A percentile compares a stretch with the other conserved stretches of the same genome.
These are phyloP conservation scores for Psephotus haematonotus DNA, from an alignment of 2,113 vertebrate species.

Conservation along the genomic window DNA sequence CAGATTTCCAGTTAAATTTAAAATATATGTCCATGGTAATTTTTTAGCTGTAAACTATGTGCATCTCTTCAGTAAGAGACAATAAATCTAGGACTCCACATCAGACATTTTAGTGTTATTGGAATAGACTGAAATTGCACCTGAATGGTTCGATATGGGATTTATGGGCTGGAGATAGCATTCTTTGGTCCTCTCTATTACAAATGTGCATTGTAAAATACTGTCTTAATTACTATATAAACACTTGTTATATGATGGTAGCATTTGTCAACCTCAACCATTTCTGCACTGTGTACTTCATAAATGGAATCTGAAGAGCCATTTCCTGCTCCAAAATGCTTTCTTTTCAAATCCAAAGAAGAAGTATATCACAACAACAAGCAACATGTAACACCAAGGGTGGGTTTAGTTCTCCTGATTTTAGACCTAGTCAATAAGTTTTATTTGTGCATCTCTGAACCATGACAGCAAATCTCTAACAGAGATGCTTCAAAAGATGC, in stretches of 20 bases:
- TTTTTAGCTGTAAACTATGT: background rate
- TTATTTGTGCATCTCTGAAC: background rate
- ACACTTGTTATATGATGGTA: background rate
- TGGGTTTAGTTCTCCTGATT: background rate
- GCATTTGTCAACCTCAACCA: background rate
- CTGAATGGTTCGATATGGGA: background rate
- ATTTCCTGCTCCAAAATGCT: background rate
- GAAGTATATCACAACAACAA: background rate
- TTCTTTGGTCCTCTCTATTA: background rate
- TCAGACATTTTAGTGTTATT: background rate
- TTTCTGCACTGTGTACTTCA: background rate
- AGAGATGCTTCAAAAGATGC: background rate
- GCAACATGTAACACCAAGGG: fast-evolving
- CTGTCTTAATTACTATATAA: background rate
- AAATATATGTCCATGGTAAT: background rate
- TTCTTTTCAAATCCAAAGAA: background rate
- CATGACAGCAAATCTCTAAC: background rate
- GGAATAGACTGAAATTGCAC: background rate
- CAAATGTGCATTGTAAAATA: background rate
- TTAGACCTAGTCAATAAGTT: background rate
- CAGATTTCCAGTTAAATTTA: background rate
- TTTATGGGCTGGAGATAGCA: background rate
- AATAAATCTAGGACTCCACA: background rate
- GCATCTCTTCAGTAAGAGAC: background rate
- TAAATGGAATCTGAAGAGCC: background rate